These are phyloP conservation scores for Melanaphis sacchari DNA, from an alignment of 1,140 invertebrate species.

Conservation along the genomic window DNA sequence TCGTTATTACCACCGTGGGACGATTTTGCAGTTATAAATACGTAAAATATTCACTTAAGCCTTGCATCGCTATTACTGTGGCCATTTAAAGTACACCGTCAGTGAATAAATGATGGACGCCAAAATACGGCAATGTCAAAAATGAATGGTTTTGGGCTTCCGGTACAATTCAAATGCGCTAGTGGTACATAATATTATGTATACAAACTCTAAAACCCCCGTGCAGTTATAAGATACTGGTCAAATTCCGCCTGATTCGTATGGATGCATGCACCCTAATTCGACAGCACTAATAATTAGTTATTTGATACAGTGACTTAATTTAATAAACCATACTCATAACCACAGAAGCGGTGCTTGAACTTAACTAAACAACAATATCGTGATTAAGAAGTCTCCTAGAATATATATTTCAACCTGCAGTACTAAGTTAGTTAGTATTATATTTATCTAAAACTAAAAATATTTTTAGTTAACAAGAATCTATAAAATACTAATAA, in stretches of 20 bases:
- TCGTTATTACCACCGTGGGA: conserved; percentile 55
- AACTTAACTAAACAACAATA: neutral
- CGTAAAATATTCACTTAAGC: conserved; percentile 58
- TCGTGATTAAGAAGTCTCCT: neutral
- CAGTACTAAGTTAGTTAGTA: too few species aligned
- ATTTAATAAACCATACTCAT: neutral
- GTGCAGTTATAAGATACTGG: neutral
- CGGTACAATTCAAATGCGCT: neutral
- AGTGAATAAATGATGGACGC: conserved; percentile 50
- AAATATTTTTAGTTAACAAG: too few species aligned
- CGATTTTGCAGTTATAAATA: conserved; percentile 56
- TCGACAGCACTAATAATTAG: neutral
- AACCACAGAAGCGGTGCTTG: neutral
- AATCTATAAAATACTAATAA: too few species aligned
- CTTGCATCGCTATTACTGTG: conserved; percentile 18
- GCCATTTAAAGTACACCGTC: conserved; percentile 7
- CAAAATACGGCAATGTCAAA: neutral
- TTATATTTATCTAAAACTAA: too few species aligned
- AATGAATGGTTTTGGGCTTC: conserved; percentile 22
- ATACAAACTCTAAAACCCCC: neutral
- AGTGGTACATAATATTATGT: neutral
- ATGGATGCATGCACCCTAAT: neutral
- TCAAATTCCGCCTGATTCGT: neutral
- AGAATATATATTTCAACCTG: neutral
- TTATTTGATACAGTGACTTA: neutral